phyloP scores from a whole-genome alignment of 2,888 invertebrate species.

The Drosophila mettleri region DNA sequence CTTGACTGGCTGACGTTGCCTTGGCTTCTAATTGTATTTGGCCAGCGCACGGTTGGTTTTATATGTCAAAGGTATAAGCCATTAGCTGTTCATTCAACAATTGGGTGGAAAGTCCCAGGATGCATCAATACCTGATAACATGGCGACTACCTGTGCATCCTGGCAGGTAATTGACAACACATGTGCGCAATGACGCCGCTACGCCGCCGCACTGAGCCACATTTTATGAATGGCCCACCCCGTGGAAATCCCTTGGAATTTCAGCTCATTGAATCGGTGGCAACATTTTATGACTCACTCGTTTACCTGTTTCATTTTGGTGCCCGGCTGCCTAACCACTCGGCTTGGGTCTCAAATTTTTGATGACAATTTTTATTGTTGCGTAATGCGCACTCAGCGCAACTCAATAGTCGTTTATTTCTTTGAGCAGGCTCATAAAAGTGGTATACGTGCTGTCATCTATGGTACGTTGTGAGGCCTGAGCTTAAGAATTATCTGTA shows the following conservation, averaged over 20 bases:
- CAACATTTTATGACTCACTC: slow-evolving; percentile 18
- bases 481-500: neutral
- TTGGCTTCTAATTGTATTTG: slow-evolving; percentile 54
- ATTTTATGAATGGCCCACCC: slow-evolving; percentile 60
- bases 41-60: slow-evolving; percentile 33
- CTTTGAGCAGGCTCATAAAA: neutral
- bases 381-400: slow-evolving; percentile 55
- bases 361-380: slow-evolving; percentile 58
- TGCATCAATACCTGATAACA: slow-evolving; percentile 5
- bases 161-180: slow-evolving; percentile 64
- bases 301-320: slow-evolving; percentile 6
- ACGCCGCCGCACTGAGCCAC: slow-evolving; percentile 2
- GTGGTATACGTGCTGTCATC: slow-evolving; percentile 33
- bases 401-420: slow-evolving; percentile 2
- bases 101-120: slow-evolving; percentile 50
- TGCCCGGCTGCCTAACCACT: neutral
- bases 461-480: slow-evolving; percentile 6
- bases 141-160: slow-evolving; percentile 5
- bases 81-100: slow-evolving; percentile 55
- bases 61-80: slow-evolving; percentile 26
- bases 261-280: slow-evolving; percentile 57
- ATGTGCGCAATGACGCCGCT: slow-evolving; percentile 48
- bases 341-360: slow-evolving; percentile 2
- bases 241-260: slow-evolving; percentile 69
- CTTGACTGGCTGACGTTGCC: slow-evolving; percentile 29